A percentile compares a stretch with the other conserved stretches of the same genome.
Conservation (phyloP, 1,140 invertebrate genomes). For the Achroia grisella region DNA sequence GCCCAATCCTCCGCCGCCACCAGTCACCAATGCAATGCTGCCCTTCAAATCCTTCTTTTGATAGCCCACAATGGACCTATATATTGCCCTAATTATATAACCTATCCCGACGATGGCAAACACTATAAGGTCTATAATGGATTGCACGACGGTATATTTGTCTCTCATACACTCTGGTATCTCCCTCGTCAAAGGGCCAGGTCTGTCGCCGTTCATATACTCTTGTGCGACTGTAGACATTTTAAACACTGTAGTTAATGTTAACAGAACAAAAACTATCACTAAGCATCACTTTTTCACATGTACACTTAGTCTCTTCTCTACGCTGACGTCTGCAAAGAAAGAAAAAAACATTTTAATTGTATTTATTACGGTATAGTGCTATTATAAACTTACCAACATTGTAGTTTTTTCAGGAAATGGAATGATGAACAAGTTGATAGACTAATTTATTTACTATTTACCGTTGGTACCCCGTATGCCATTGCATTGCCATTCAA, state of each 20-base stretch:
- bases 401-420: too few relatives aligned
- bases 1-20: slow-evolving; percentile 92
- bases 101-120: slow-evolving; percentile 76
- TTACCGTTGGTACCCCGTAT: too few relatives aligned
- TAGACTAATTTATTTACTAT: too few relatives aligned
- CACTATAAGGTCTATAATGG: slow-evolving; percentile 76
- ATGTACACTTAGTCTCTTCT: neutral
- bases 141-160: slow-evolving; percentile 65
- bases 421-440: too few relatives aligned
- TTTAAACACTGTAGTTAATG: slow-evolving; percentile 10
- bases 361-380: too few relatives aligned
- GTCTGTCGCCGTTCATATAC: slow-evolving; percentile 56
- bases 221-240: slow-evolving; percentile 55
- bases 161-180: slow-evolving; percentile 66
- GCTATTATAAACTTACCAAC: too few relatives aligned
- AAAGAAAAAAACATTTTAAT: slow-evolving; percentile 8
- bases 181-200: slow-evolving; percentile 56
- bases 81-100: slow-evolving; percentile 71
- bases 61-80: slow-evolving; percentile 67
- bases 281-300: slow-evolving; percentile 26
- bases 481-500: too few relatives aligned
- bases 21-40: slow-evolving; percentile 89
- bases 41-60: slow-evolving; percentile 77
- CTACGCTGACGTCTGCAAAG: slow-evolving; percentile 20
- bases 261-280: neutral